Evolutionary conservation across 2,888 invertebrate species (phyloP), one percentile per base, ranked within the genome.

Genomic region (Gisinianus flammeolus): DNA sequence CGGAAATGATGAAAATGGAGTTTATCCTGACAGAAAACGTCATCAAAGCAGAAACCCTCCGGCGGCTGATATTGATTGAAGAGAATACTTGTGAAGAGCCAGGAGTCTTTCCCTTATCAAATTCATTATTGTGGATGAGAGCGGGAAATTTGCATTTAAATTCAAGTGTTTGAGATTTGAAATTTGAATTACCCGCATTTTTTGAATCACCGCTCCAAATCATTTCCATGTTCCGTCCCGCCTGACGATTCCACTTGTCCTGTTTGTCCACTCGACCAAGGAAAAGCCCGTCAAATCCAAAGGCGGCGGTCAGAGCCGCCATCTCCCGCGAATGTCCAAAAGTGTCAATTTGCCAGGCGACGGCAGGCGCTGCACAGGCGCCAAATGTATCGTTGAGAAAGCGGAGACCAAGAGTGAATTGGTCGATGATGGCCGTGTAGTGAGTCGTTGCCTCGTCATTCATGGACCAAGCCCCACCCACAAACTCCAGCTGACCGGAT

Each of bases 281-380:
- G 85, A 96, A 92, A 81, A 95, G 87, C 0, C 94, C 96, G 86
- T 97, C 96, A 85, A 92, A 97, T 81, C 94, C 96, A 91, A 97
- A 92, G 86, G 92, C 92, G 0, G 94, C 90, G 35, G 94, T 91
- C 0, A 93, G 87, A 0, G 91, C 91, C 0, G 92, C 91, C 83
- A 91, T 91, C 85, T 93, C 93, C 80, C 89, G 87, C 28, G 91
- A 90, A 86, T 95, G 95, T 0, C 95, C 95, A 85, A 95, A 95
- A 0, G 94, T 92, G 88, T 95, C 95, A 22, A 95, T 94, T 87
- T 95, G 94, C 94, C 94, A 94, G 0, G 92, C 94, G 0, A 93
- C 90, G 73, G 90, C 90, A 0, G 95, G 94, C 35, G 91, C 89
- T 0, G 91, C 94, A 84, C 94, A 94, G 0, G 90, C 89, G 0